A percentile compares a stretch with the other conserved stretches of the same genome.
These are phyloP conservation scores for Gambusia holbrooki DNA, from an alignment of 2,113 vertebrate genomes.

Conservation along the genomic window DNA sequence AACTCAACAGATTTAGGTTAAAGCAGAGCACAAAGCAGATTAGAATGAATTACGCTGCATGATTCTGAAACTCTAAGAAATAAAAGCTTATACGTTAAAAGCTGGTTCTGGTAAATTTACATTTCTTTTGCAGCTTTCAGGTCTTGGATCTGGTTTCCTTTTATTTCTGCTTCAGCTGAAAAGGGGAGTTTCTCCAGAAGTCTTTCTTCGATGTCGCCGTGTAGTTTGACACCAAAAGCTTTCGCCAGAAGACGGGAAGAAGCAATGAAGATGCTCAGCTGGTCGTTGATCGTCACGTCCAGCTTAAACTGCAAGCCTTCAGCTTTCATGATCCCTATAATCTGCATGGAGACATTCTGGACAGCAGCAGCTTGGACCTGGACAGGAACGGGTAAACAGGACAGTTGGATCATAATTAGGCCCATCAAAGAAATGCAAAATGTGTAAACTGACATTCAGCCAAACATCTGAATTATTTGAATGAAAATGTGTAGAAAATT, in stretches of 20 bases:
- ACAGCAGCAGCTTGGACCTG: background rate
- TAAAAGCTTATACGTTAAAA: too few species aligned
- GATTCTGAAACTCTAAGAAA: too few species aligned
- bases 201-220: fast-evolving
- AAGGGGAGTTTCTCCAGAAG: conserved; percentile 1
- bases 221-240: background rate
- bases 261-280: background rate
- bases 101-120: background rate
- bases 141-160: conserved; percentile 7
- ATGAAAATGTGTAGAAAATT: too few species aligned
- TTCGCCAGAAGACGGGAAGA: background rate
- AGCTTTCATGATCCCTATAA: background rate
- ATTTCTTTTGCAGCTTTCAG: background rate
- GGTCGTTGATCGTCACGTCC: fast-evolving
- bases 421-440: too few species aligned
- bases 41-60: too few species aligned
- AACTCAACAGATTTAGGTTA: too few species aligned
- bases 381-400: conserved; percentile 2
- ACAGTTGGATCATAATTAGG: background rate
- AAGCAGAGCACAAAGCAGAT: too few species aligned
- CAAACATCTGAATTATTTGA: too few species aligned
- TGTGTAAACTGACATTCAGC: too few species aligned
- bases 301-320: background rate
- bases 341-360: background rate
- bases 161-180: conserved; percentile 4